Evolutionary conservation across 2,888 invertebrate genomes (phyloP).

Genomic region (Nomada goodeniana): DNA sequence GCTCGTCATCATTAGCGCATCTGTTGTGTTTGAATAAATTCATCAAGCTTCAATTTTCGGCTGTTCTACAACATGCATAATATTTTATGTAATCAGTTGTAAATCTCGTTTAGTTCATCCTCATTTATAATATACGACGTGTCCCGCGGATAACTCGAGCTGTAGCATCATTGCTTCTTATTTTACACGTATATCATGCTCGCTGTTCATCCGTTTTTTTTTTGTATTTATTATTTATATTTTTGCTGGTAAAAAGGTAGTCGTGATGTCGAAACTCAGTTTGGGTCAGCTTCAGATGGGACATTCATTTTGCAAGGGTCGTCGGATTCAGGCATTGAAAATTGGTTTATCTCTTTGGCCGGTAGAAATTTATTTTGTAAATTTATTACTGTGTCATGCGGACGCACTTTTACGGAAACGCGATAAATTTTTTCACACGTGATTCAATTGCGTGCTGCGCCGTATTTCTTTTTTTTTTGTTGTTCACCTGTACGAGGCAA

Average conservation of each 20-base stretch:
- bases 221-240: not conserved
- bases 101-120: conserved; percentile 31
- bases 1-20: conserved; percentile 1
- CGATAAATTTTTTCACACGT: not conserved
- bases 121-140: conserved; percentile 23
- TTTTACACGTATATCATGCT: not conserved
- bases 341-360: conserved; percentile 14
- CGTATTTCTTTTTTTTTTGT: not conserved
- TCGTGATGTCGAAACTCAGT: not conserved
- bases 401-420: conserved; percentile 17
- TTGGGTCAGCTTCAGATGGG: not conserved
- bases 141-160: not conserved
- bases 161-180: not conserved
- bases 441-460: not conserved
- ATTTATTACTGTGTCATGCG: conserved; percentile 18
- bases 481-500: not conserved
- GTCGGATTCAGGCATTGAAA: not conserved
- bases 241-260: not conserved
- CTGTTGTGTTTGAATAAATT: not conserved
- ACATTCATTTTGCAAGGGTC: not conserved
- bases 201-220: no score
- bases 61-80: conserved; percentile 22
- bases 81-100: conserved; percentile 40
- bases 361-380: conserved; percentile 14
- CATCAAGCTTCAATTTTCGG: conserved; percentile 4